phyloP scores from a whole-genome alignment of 2,797 vertebrate genomes.

The Sitta carolinensis region DNA sequence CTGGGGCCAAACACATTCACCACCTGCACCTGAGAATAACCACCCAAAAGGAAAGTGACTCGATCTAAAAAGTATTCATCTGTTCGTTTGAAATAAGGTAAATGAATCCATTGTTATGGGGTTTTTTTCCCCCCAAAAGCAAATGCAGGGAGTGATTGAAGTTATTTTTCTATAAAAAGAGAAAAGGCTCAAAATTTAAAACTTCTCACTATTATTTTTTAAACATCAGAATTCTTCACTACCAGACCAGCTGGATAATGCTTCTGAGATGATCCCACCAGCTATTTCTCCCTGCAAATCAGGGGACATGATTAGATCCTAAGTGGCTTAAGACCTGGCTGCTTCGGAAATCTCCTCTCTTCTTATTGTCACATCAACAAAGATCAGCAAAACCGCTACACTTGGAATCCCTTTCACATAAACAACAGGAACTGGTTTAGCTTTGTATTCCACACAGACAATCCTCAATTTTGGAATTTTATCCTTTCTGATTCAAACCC shows the following conservation, averaged over 20 bases:
- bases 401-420: slow-evolving; percentile 21
- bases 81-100: neutral
- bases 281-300: neutral
- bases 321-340: slow-evolving; percentile 5
- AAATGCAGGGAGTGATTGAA: fast-evolving
- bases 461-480: slow-evolving; percentile 18
- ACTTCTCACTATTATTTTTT: neutral
- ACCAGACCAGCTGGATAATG: neutral
- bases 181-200: neutral
- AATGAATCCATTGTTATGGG: neutral
- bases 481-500: slow-evolving; percentile 16
- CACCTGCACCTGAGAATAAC: neutral
- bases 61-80: neutral
- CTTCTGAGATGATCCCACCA: neutral
- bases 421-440: slow-evolving; percentile 2
- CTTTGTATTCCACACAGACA: neutral
- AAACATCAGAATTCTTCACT: neutral
- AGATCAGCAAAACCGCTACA: slow-evolving; percentile 6
- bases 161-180: neutral
- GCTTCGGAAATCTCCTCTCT: neutral
- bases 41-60: neutral
- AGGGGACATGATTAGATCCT: neutral
- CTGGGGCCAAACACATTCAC: neutral
- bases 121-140: fast-evolving
- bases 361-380: slow-evolving; percentile 19